Conservation (phyloP, 1,140 invertebrate genomes). For the Chlorops oryzae region DNA sequence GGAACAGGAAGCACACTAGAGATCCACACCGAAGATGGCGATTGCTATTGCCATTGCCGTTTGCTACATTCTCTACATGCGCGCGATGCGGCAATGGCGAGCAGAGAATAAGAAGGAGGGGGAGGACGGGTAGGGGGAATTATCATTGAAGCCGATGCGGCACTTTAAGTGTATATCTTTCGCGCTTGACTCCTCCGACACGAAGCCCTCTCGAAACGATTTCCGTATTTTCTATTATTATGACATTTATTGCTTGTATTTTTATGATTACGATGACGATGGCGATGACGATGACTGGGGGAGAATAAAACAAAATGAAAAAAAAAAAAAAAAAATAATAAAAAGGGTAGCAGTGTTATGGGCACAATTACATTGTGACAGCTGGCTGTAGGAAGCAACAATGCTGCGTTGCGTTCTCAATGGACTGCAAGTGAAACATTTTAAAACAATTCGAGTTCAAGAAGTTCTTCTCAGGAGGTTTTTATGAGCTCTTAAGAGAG, state of each 20-base stretch:
- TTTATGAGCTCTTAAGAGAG: too few relatives aligned
- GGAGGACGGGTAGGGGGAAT: background rate
- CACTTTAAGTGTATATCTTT: too few relatives aligned
- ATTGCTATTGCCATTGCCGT: background rate
- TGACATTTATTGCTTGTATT: slow-evolving; percentile 44
- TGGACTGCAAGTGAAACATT: too few relatives aligned
- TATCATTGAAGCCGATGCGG: background rate
- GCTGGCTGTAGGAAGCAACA: too few relatives aligned
- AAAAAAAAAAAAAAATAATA: too few relatives aligned
- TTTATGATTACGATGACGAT: slow-evolving; percentile 12
- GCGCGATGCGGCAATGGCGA: background rate
- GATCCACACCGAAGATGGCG: too few relatives aligned
- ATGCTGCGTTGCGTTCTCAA: too few relatives aligned
- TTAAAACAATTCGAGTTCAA: too few relatives aligned
- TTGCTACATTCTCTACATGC: background rate
- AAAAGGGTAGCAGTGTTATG: background rate
- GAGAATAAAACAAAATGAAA: background rate
- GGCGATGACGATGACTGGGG: slow-evolving; percentile 1
- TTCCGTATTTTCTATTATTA: slow-evolving; percentile 42
- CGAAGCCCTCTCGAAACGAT: slow-evolving; percentile 27
- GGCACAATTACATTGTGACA: background rate
- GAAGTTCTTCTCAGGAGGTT: too few relatives aligned
- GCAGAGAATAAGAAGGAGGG: background rate
- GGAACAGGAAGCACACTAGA: too few relatives aligned
- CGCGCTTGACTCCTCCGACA: background rate